These are phyloP conservation scores for Semicossyphus pulcher DNA, from an alignment of 2,113 vertebrate species.

Conservation along the genomic window DNA sequence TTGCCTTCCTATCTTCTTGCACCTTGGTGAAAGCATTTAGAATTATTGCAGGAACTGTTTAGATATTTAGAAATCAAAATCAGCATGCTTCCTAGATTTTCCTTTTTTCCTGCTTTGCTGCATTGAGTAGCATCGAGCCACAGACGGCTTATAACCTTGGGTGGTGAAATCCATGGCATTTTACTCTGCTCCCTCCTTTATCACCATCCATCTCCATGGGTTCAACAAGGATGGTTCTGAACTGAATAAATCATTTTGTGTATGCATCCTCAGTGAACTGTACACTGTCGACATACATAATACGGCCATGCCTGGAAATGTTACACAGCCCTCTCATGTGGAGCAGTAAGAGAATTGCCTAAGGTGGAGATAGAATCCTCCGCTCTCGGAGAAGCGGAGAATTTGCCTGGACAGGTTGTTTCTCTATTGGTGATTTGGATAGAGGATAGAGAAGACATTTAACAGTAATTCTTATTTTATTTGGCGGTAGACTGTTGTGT, in stretches of 20 bases:
- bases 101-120: slow-evolving; percentile 3
- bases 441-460: neutral
- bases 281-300: slow-evolving; percentile 54
- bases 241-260: slow-evolving; percentile 62
- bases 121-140: slow-evolving; percentile 24
- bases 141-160: slow-evolving; percentile 44
- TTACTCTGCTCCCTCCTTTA: slow-evolving; percentile 36
- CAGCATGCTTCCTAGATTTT: neutral
- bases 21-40: neutral
- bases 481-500: no score
- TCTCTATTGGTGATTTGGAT: slow-evolving; percentile 12
- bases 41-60: neutral
- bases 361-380: slow-evolving; percentile 20
- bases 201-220: slow-evolving; percentile 20
- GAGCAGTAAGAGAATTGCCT: slow-evolving; percentile 39
- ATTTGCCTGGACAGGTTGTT: slow-evolving; percentile 14
- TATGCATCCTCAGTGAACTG: slow-evolving; percentile 52
- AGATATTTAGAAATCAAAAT: slow-evolving; percentile 3
- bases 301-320: slow-evolving; percentile 30
- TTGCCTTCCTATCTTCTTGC: neutral
- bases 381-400: slow-evolving; percentile 13
- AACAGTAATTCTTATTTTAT: neutral
- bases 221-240: slow-evolving; percentile 47
- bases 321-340: slow-evolving; percentile 49
- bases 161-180: slow-evolving; percentile 24